Base-by-base conservation (phyloP, 1,140 invertebrate species). In the Nebria ingens region DNA sequence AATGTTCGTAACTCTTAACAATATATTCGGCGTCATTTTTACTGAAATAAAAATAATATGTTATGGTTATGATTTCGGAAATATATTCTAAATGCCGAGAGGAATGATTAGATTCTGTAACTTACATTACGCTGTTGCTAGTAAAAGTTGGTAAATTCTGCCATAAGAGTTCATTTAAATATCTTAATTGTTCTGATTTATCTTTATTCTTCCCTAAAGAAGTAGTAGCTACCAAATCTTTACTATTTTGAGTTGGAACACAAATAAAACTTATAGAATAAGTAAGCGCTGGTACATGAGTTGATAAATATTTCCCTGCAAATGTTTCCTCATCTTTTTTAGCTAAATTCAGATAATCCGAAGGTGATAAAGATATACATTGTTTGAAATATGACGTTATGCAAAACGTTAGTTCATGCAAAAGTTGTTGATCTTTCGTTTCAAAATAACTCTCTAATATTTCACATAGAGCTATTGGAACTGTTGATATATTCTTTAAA, bases 81-180 rank as follows among this genome's bases (percentile, higher is more conserved):
- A n/a, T n/a, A n/a, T n/a, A n/a, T n/a, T n/a, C n/a, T n/a, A n/a
- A n/a, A n/a, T n/a, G n/a, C n/a, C n/a, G n/a, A n/a, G n/a, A n/a
- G n/a, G n/a, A n/a, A n/a, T n/a, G n/a, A n/a, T n/a, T n/a, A n/a
- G n/a, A n/a, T n/a, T n/a, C n/a, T n/a, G n/a, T n/a, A n/a, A n/a
- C n/a, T n/a, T n/a, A n/a, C n/a, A n/a, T n/a, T n/a, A n/a, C n/a
- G 12, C 64, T 49, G 0, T 29, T 1, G 0, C 68, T 71, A 55
- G 69, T 73, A 1, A 76, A 58, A 0, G 65, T 34, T 2, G 65
- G 57, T 52, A 68, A 70, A 60, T 80, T 79, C 4, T 61, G 66
- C 79, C 79, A 81, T 2, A 81, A 58, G 13, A 74, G 67, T 29
- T 69, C 61, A 51, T 73, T 72, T 9, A 80, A 21, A 12, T 58